A percentile compares a stretch with the other conserved stretches of the same genome.
These are phyloP conservation scores for Deilephila porcellus DNA, from an alignment of 2,888 invertebrate species.

Conservation along the genomic window DNA sequence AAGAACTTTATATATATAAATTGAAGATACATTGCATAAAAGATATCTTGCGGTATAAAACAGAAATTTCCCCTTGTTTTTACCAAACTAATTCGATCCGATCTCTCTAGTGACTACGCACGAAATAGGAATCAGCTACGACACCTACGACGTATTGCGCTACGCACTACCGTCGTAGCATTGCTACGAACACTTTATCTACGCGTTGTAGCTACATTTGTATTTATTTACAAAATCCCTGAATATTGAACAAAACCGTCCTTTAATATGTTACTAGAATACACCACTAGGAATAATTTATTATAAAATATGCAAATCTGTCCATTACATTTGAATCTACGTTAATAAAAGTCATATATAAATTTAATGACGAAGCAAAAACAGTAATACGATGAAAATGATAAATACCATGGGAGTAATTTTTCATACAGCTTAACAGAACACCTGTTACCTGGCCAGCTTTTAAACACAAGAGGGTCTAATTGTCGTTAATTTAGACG, in stretches of 20 bases:
- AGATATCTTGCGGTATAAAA: no score
- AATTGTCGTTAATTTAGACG: conserved; percentile 61
- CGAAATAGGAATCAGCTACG: neutral
- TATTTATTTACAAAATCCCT: neutral
- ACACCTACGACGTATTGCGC: neutral
- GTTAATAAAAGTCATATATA: neutral
- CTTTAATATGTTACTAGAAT: neutral
- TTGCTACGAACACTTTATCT: neutral
- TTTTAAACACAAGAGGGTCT: conserved; percentile 48
- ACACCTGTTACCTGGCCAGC: conserved; percentile 62
- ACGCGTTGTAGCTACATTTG: neutral
- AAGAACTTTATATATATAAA: neutral
- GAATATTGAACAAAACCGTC: neutral
- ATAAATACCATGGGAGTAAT: conserved; percentile 50
- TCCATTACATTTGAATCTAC: neutral
- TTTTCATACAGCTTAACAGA: conserved; percentile 57
- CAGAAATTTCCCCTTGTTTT: no score
- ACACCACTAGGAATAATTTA: neutral
- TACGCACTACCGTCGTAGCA: neutral
- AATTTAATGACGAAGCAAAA: conserved; percentile 25
- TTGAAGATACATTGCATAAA: neutral
- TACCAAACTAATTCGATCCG: no score
- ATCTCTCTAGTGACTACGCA: neutral
- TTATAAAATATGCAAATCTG: neutral
- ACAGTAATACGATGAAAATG: conserved; percentile 46